Evolutionary conservation across 2,113 vertebrate genomes (phyloP).

Genomic region (Odobenus rosmarus): DNA sequence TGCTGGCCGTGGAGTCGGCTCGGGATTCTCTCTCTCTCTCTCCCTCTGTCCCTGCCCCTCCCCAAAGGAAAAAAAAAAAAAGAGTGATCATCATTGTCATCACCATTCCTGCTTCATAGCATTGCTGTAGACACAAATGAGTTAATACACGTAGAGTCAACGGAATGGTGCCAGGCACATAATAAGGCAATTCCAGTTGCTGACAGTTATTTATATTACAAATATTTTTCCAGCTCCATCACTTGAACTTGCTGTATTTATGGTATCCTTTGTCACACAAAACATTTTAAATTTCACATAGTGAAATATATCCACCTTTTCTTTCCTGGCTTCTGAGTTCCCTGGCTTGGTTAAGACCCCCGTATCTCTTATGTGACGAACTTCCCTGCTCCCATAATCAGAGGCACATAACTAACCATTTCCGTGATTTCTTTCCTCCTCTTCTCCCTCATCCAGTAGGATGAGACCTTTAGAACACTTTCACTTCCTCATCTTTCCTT

Average conservation of each 20-base stretch:
- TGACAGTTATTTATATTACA: constrained; percentile 43
- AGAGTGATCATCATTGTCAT: accelerated
- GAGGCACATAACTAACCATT: neutral
- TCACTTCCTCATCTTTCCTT: neutral
- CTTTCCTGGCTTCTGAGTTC: neutral
- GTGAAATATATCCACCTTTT: constrained; percentile 17
- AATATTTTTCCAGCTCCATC: constrained; percentile 47
- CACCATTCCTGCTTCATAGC: accelerated
- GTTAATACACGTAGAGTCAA: accelerated
- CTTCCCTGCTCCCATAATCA: neutral
- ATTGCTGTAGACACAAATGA: neutral
- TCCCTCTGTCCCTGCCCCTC: neutral
- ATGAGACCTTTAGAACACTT: neutral
- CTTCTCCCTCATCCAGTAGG: neutral
- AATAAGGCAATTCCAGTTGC: neutral
- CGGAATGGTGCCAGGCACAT: neutral
- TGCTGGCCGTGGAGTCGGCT: neutral
- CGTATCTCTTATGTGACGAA: neutral
- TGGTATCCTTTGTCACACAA: constrained; percentile 30
- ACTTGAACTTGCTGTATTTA: constrained; percentile 40
- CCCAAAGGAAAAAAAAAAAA: neutral
- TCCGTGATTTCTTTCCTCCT: neutral
- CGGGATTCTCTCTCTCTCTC: neutral
- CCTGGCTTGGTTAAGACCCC: neutral
- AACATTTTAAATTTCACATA: constrained; percentile 29